A percentile compares a stretch with the other conserved stretches of the same genome.
Evolutionary conservation across 1,140 invertebrate genomes (phyloP).

Genomic region (Periplaneta americana): DNA sequence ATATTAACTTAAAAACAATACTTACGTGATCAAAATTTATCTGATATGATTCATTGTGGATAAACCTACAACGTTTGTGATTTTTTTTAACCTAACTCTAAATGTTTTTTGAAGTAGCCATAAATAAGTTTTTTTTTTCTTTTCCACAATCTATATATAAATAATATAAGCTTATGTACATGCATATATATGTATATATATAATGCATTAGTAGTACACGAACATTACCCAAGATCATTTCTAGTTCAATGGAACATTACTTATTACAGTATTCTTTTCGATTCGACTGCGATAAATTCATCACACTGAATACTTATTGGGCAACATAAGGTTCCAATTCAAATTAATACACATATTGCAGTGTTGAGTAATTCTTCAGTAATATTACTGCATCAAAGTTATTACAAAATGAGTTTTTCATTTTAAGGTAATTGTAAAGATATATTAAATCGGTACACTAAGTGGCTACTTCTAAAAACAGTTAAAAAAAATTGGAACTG

Average conservation of each 20-base stretch:
- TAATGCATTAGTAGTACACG: background rate
- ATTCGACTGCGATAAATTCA: background rate
- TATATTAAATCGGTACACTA: background rate
- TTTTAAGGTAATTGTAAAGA: background rate
- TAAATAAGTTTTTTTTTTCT: background rate
- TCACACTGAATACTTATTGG: background rate
- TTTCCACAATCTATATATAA: background rate
- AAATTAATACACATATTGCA: background rate
- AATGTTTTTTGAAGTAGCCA: background rate
- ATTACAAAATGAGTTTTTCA: background rate
- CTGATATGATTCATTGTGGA: background rate
- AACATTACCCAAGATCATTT: background rate
- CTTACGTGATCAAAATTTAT: background rate
- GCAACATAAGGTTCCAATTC: background rate
- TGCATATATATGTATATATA: background rate
- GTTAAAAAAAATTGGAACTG: background rate
- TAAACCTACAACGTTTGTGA: background rate
- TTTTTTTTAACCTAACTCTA: background rate
- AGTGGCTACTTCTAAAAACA: background rate
- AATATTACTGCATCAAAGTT: background rate
- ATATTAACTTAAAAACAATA: background rate
- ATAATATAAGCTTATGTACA: background rate
- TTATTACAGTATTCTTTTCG: background rate
- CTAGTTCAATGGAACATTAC: background rate
- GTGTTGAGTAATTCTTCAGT: background rate